Base-by-base conservation (phyloP, 1,140 invertebrate genomes). In the Trichonephila inaurata region DNA sequence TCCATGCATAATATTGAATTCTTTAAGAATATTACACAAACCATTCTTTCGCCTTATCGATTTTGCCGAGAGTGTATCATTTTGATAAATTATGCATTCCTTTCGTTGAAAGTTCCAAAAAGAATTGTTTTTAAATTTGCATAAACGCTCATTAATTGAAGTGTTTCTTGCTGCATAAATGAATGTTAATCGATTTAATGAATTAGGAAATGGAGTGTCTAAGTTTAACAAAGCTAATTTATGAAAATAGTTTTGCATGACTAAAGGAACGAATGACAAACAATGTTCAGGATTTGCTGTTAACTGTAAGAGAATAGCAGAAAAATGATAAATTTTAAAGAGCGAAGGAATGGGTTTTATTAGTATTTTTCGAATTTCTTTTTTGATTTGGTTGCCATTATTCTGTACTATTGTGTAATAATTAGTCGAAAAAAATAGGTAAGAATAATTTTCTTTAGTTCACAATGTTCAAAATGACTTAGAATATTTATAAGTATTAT, bases 71-170 rank as follows among this genome's bases (percentile, higher is more conserved):
- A 77, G 33, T 40, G 24, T 18, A 5, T 77, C 72, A 77, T 33
- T 77, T 77, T 77, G 33, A 77, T 77, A 33, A 77, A 77, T 77
- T 77, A 77, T 77, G 18, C 72, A 77, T 77, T 77, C 72, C 28
- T 18, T 40, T 40, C 3, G 72, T 33, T 28, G 33, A 40, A 77
- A 77, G 14, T 40, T 40, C 72, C 33, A 18, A 40, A 33, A 18
- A 77, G 28, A 77, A 28, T 40, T 33, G 72, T 40, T 77, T 77
- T 77, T 77, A 77, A 77, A 77, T 77, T 77, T 77, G 28, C 72
- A 77, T 77, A 18, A 77, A 33, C 72, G 72, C 18, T 18, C 72
- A 7, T 77, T 77, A 77, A 77, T 77, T 77, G 72, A 77, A 77
- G 72, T 33, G 28, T 77, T 77, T 77, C 72, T 16, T 16, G 33